These are phyloP conservation scores for Melanargia galathea DNA, from an alignment of 2,888 invertebrate genomes.

Conservation along the genomic window DNA sequence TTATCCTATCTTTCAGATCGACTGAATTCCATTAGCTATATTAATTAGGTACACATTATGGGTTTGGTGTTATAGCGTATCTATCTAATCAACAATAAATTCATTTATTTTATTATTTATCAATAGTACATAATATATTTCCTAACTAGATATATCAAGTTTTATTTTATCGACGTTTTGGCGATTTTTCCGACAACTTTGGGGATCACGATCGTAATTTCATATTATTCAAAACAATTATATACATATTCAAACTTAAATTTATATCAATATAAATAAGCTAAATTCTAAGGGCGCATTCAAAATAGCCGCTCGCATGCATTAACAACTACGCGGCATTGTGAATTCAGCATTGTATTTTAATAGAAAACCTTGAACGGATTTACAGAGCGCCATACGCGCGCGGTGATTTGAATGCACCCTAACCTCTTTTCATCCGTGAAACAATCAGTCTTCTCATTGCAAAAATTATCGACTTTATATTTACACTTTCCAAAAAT, in stretches of 20 bases:
- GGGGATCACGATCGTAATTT: constrained; percentile 32
- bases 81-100: constrained; percentile 40
- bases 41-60: constrained; percentile 10
- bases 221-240: constrained; percentile 15
- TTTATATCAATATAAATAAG: constrained; percentile 66
- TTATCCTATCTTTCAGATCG: not conserved
- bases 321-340: not conserved
- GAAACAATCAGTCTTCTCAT: constrained; percentile 81
- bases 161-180: constrained; percentile 31
- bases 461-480: constrained; percentile 76
- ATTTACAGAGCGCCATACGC: not conserved
- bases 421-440: constrained; percentile 67
- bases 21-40: constrained; percentile 14
- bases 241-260: constrained; percentile 61
- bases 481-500: constrained; percentile 54
- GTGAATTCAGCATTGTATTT: too few species aligned
- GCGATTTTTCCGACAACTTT: constrained; percentile 33
- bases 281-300: constrained; percentile 54
- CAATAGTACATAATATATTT: constrained; percentile 27
- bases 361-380: not conserved
- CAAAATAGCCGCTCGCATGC: not conserved
- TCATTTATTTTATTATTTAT: constrained; percentile 36
- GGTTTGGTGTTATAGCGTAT: constrained; percentile 35
- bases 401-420: not conserved
- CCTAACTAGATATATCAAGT: constrained; percentile 33